Evolutionary conservation across 1,140 invertebrate genomes (phyloP), one percentile per base, ranked within the genome.

Genomic region (Pygmarrhopalites habei): DNA sequence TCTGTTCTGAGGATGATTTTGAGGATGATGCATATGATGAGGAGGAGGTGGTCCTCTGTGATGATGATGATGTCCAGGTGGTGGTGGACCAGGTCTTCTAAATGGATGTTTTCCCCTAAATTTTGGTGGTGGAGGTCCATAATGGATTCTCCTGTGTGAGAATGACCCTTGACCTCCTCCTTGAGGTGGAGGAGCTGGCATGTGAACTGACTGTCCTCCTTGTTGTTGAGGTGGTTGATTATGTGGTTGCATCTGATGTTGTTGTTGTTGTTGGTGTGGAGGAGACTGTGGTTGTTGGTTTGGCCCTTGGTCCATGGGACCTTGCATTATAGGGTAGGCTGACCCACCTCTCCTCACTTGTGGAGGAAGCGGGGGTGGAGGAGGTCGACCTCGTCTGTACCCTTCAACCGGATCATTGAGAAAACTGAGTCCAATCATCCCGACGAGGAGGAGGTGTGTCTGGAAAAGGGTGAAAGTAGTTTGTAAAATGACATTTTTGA

Each of bases 61-160:
- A 19, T 15, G 21, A 35, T 35, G 32, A 35, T 35, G 32, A 35
- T 35, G 32, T 7, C 30, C 26, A 21, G 32, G 52, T 3, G 47
- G 60, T 29, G 60, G 60, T 30, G 60, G 60, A 17, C 51, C 51
- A 10, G 44, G 23, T 62, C 60, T 46, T 26, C 47, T 39, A 2
- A 19, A 39, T 25, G 35, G 52, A 7, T 52, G 51, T 32, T 62
- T 55, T 26, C 60, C 52, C 17, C 52, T 35, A 19, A 55, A 62
- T 47, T 62, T 62, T 12, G 52, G 52, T 2, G 30, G 60, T 1
- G 49, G 60, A 14, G 60, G 60, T 1, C 49, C 49, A 30, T 44
- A 55, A 26, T 62, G 60, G 29, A 62, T 62, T 62, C 60, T 55
- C 14, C 60, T 19, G 2, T 62, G 60, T 17, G 30, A 26, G 41